Base-by-base conservation (phyloP, 23 tunicate genomes). In the Trididemnum miniatum region DNA sequence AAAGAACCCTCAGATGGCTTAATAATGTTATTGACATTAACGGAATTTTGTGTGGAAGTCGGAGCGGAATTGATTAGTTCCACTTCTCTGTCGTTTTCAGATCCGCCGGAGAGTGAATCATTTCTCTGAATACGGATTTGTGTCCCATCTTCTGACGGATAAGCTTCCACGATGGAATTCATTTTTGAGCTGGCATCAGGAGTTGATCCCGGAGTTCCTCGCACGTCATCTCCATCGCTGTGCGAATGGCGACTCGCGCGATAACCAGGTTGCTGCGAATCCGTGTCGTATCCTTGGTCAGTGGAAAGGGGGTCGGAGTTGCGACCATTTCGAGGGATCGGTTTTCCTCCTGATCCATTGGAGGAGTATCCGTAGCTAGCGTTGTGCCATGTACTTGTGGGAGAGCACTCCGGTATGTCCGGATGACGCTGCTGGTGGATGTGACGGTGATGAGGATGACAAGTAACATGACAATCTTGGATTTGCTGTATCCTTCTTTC, bases 221-320 rank as follows among this genome's bases (percentile, higher is more conserved):
- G 39, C 33, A n/a, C 31, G 20, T 40, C 31, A 7, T 74, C 59
- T 2, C 49, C 44, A 77, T 77, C 82, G 35, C 66, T 52, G 25
- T 54, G 82, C 2, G n/a, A 31, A 54, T 57, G 44, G 1, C 5
- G 44, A 23, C 71, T 24, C 5, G 71, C 71, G 12, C 31, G 7
- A 71, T 20, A 32, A 29, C 22, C 38, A 20, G 82, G 82, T 71
- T 87, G 91, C 71, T 87, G 92, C 1, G 93, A 87, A 74, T 93
- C 98, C 1, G 98, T 93, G 80, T 93, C 98, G 39, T 93, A 93
- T 0, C 98, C 98, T 52, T 93, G 98, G 65, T 93, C 98, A 36
- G 98, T 93, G 0, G 98, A 93, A 32, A 93, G 49, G 0, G 98
- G 98, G 34, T 93, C 98, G 0, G 98, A 93, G 37, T 79, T 65